Evolutionary conservation across 2,888 invertebrate genomes (phyloP).

Genomic region (Meandrusa payeni): DNA sequence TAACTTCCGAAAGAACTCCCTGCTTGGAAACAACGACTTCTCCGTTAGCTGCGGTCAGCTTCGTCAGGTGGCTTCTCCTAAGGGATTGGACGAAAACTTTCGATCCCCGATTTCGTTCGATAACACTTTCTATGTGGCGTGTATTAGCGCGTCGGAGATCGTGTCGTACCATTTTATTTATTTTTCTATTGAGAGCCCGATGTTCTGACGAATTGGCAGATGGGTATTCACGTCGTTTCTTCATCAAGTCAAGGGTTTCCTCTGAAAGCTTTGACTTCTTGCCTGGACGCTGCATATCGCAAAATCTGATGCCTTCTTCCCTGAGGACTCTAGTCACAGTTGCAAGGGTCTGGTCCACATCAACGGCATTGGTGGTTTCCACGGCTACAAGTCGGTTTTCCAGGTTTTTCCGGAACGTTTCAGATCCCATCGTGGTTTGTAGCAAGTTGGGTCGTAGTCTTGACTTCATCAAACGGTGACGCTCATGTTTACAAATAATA

Average conservation of each 20-base stretch:
- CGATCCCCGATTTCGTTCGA: background rate
- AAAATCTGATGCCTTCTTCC: background rate
- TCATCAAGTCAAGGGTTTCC: slow-evolving; percentile 1
- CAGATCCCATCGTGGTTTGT: background rate
- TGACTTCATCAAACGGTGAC: slow-evolving; percentile 12
- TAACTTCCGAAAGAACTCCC: slow-evolving; percentile 6
- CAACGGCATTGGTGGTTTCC: slow-evolving; percentile 14
- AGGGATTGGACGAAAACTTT: slow-evolving; percentile 5
- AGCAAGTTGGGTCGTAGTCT: slow-evolving; percentile 11
- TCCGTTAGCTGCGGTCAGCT: background rate
- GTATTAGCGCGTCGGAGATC: background rate
- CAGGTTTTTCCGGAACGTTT: slow-evolving; percentile 16
- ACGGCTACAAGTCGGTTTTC: slow-evolving; percentile 14
- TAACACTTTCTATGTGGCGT: background rate
- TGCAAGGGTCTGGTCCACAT: background rate
- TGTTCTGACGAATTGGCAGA: background rate
- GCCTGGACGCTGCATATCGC: background rate
- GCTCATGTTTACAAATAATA: slow-evolving; percentile 10
- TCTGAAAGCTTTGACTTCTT: background rate
- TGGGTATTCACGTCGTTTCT: background rate
- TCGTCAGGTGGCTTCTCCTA: slow-evolving; percentile 8
- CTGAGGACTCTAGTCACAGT: background rate
- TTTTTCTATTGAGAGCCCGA: background rate
- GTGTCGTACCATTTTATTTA: background rate
- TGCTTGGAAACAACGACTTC: background rate